Evolutionary conservation across 37 sponge, comb jelly and placozoan species (phyloP), one percentile per base, ranked within the genome.

Genomic region (Eunapius fragilis): DNA sequence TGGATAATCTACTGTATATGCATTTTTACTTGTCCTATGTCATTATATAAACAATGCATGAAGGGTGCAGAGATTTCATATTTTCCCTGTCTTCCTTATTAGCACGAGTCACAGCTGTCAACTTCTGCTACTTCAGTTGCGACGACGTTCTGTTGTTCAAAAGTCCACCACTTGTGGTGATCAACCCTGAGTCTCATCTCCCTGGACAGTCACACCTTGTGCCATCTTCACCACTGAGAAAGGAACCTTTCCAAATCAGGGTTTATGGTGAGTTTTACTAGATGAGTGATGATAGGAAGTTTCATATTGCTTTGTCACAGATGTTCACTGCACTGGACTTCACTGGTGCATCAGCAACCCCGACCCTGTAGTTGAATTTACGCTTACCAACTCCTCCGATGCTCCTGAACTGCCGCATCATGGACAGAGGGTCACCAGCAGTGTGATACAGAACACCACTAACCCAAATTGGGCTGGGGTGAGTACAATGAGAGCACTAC

Each of bases 111-210:
- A 58, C 58, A 9, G 48, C 34, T 27, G 78, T 86, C 2, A 47
- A 78, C 32, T 91, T 91, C 84, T 69, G 87, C 69, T 91, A 80
- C 84, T 87, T 79, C 71, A 71, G 77, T 37, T 37, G 68, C 67
- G 68, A 70, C 13, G 70, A 67, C 31, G 68, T 48, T 26, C 73
- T 91, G 38, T 0, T 58, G 17, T 4, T 11, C 6, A 58, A 13
- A 17, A 58, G 14, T 19, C 58, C 58, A 58, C 58, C 58, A 58
- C 58, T 58, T 17, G 14, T 58, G 14, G 58, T 58, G 14, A 13
- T 58, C 58, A 58, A 58, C 58, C 58, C 58, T 58, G 14, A 58
- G 58, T 11, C 22, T 13, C 7, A 11, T 1, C 1, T 10, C 0
- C 19, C 6, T 2, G 22, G 2, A 12, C 58, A 58, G 22, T 11